Base-by-base conservation (phyloP, 2,797 vertebrate species). In the Xiphorhynchus erythropygius region DNA sequence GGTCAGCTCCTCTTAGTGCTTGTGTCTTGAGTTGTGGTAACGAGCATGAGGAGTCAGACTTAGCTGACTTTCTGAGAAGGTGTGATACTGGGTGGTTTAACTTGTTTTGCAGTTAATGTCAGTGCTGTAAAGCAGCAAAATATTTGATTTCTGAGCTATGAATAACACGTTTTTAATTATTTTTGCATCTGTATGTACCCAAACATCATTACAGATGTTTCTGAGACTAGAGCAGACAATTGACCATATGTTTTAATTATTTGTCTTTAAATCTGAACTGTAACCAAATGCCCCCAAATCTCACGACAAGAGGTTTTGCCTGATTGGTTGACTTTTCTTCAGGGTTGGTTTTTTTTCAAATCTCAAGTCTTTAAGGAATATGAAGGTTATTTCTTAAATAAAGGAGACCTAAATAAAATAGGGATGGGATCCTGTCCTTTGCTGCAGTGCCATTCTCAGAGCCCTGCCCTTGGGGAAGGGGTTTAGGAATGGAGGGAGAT, bases 361-460 rank as follows among this genome's bases (percentile, higher is more conserved):
- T 49, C 25, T 71, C 53, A 56, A 30, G 2, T 64, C 39, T 56
- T 78, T 62, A 42, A 68, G 22, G 55, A 81, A 39, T 10, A 17
- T 39, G n/a, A 52, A 42, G 8, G n/a, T 84, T 56, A 12, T 70
- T 87, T 68, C 17, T 27, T 86, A 30, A 69, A 63, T 56, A 35
- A 47, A 57, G 15, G 22, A 44, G 25, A 41, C 32, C 7, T 80
- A 16, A 64, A 79, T 80, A 16, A 64, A 79, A n/a, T 7, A 6
- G 13, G 52, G 19, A 7, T 0, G 0, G 0, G 18, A 37, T 73
- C 24, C 46, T 27, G 28, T 56, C 50, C 46, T 37, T 62, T 0
- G 0, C 76, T 24, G 55, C 69, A 41, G 44, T 28, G 35, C 24
- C 15, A n/a, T 27, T 30, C 41, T 39, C 49, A n/a, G 73, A 74